Percentiles rank a stretch among this genome's conserved stretches.
Conservation (phyloP, 2,113 vertebrate genomes). For the Galbula dea region DNA sequence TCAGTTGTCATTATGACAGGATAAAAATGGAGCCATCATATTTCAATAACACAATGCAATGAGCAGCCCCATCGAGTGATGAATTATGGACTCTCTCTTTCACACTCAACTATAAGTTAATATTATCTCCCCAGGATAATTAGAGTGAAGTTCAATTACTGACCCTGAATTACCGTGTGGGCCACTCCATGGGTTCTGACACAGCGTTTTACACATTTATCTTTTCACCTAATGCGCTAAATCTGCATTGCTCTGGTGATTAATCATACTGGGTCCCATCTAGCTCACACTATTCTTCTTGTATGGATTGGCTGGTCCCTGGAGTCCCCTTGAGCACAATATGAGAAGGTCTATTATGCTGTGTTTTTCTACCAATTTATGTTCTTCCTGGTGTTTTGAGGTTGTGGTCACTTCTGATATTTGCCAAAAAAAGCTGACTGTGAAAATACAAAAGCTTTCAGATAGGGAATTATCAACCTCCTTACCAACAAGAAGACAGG, state of each 20-base stretch:
- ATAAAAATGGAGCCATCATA: constrained; percentile 99
- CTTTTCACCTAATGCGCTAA: constrained; percentile 86
- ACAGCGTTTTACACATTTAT: constrained; percentile 91
- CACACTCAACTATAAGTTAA: constrained; percentile 90
- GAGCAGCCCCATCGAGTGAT: constrained; percentile 82
- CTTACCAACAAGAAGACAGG: background rate
- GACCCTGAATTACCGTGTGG: constrained; percentile 86
- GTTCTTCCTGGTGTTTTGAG: constrained; percentile 74
- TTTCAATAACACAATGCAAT: constrained; percentile 96
- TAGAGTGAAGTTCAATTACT: constrained; percentile 97
- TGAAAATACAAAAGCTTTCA: background rate
- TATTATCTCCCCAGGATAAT: constrained; percentile 99
- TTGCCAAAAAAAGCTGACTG: background rate
- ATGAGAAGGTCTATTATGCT: constrained; percentile 82
- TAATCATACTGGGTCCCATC: constrained; percentile 82
- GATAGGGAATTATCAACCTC: background rate
- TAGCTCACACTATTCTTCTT: constrained; percentile 82
- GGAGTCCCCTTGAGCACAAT: constrained; percentile 87
- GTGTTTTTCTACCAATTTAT: constrained; percentile 83
- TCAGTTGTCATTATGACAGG: constrained; percentile 99
- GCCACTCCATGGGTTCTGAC: constrained; percentile 85
- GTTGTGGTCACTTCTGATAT: constrained; percentile 65
- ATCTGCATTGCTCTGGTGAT: constrained; percentile 93
- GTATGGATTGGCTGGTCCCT: constrained; percentile 83
- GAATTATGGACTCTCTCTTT: constrained; percentile 89